Evolutionary conservation across 2,888 invertebrate genomes (phyloP), one percentile per base, ranked within the genome.

Genomic region (Cordilura impudica): DNA sequence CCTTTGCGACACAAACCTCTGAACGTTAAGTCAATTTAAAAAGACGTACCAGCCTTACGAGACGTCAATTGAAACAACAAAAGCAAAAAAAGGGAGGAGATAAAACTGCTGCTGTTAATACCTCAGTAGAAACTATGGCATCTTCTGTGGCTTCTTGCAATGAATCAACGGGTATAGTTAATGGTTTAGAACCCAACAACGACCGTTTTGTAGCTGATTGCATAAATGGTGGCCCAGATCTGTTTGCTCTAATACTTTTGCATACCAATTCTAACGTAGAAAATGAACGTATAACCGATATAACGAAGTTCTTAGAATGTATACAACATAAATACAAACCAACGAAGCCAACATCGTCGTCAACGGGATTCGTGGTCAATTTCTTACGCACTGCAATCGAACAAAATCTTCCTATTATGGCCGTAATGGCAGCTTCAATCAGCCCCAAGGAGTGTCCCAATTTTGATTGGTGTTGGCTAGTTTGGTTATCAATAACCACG

Each of bases 181-280:
- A 49, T 56, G 61, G 19, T 31, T 18, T 49, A 8, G 31, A 54
- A 45, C 43, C 61, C 18, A 71, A 79, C 19, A 66, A 72, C 29
- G 51, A 71, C 51, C 29, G 63, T 12, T 84, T 86, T 49, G 74
- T 87, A 5, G 79, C 84, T 16, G 83, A 85, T 54, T 72, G 82
- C 10, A 74, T 79, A 0, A 66, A 66, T 53, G 76, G 65, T 10
- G 69, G 72, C 2, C 72, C 85, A 10, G 90, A 90, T 81, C 66
- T 90, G 7, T 90, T 90, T 80, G 89, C 89, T 3, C 82, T 89
- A 10, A 84, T 90, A 19, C 76, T 90, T 5, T 82, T 88, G 43
- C 87, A 88, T 80, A 86, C 85, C 47, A 88, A 84, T 47, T 82
- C 78, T n/a, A 74, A 83, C 23, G 82, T 84, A 0, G 84, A 74